Evolutionary conservation across 2,113 vertebrate species (phyloP).

Genomic region (Mormyrus iriodes): DNA sequence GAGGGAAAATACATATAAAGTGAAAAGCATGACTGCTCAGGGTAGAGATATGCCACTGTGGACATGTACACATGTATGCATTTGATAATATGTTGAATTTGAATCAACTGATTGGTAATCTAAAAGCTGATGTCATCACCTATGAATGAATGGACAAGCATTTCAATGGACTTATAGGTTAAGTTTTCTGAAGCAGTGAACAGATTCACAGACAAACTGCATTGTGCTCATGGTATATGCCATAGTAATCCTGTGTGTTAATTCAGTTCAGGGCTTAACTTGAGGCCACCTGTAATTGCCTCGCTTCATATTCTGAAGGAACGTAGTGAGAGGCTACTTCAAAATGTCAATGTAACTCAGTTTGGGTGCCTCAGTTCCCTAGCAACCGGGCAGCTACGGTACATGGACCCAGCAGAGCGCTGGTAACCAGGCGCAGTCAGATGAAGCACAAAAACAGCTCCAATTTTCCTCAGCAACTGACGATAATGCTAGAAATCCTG

Average conservation of each 20-base stretch:
- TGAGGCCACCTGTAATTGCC: background rate
- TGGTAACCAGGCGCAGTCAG: slow-evolving; percentile 24
- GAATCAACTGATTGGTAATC: background rate
- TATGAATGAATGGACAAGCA: background rate
- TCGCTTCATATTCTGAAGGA: background rate
- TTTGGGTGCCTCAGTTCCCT: slow-evolving; percentile 8
- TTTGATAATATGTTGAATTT: background rate
- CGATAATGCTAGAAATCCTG: background rate
- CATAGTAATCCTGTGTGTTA: background rate
- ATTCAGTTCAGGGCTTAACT: background rate
- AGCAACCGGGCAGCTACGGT: slow-evolving; percentile 13
- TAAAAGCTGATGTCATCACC: background rate
- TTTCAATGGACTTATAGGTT: background rate
- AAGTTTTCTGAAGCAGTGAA: background rate
- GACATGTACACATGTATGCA: background rate
- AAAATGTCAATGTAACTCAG: background rate
- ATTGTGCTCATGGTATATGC: background rate
- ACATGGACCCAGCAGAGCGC: background rate
- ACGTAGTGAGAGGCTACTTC: background rate
- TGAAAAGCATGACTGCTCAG: background rate
- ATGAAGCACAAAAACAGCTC: slow-evolving; percentile 38
- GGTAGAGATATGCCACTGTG: background rate
- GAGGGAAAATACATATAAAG: background rate
- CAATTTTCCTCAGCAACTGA: slow-evolving; percentile 37
- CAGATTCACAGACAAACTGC: background rate